Evolutionary conservation across 1,140 invertebrate species (phyloP).

Genomic region (Diploscapter pachys): DNA sequence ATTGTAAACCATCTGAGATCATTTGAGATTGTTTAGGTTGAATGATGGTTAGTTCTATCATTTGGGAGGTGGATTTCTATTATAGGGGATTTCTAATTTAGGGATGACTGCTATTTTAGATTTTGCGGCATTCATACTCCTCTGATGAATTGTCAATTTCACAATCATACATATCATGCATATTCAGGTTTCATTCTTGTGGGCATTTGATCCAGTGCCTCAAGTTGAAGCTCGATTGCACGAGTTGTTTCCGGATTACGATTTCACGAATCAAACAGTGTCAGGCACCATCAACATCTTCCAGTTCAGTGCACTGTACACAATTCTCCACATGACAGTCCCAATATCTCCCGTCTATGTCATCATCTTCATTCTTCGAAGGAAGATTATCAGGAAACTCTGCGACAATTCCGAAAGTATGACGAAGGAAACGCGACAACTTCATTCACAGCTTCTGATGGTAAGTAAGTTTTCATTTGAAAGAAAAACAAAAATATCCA

Average conservation of each 20-base stretch:
- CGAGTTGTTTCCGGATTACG: conserved; percentile 6
- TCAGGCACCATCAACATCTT: conserved; percentile 15
- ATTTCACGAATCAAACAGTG: conserved; percentile 13
- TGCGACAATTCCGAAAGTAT: too few relatives aligned
- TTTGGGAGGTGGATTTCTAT: neutral
- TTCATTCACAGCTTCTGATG: too few relatives aligned
- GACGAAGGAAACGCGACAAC: too few relatives aligned
- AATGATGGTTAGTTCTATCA: neutral
- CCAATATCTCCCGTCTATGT: conserved; percentile 15
- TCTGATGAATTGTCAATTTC: neutral
- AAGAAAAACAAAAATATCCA: too few relatives aligned
- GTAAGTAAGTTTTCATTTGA: too few relatives aligned
- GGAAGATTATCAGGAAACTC: neutral
- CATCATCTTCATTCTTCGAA: conserved; percentile 2
- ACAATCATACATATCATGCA: neutral
- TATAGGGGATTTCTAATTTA: neutral
- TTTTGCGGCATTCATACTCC: neutral
- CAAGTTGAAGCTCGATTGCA: neutral
- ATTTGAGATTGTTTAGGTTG: neutral
- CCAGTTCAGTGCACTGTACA: conserved; percentile 7
- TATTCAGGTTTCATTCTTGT: conserved; percentile 9
- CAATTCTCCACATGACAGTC: conserved; percentile 17
- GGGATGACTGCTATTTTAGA: neutral
- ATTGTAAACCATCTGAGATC: conserved; percentile 3
- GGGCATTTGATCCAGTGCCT: conserved; percentile 6